These are phyloP conservation scores for Sebastes fasciatus DNA, from an alignment of 2,113 vertebrate genomes.

Conservation along the genomic window DNA sequence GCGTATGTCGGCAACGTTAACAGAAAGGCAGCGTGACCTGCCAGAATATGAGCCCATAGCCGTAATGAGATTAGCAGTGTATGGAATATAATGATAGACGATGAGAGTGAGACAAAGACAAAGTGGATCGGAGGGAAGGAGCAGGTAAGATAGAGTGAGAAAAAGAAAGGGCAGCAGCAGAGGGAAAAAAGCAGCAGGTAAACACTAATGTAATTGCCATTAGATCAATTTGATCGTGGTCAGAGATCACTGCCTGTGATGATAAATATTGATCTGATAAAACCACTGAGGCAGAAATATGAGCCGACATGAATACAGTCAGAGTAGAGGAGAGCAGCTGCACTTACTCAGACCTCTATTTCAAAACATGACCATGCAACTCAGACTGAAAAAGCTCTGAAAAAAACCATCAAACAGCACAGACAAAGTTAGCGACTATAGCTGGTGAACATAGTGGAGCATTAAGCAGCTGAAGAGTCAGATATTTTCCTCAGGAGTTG, in stretches of 20 bases:
- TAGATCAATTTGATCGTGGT: constrained; percentile 66
- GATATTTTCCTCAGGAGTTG: neutral
- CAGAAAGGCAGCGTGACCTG: constrained; percentile 70
- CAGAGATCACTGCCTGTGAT: constrained; percentile 67
- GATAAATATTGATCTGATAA: constrained; percentile 76
- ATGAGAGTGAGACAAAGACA: constrained; percentile 52
- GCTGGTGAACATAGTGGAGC: neutral
- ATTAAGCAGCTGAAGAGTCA: neutral
- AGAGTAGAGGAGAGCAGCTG: constrained; percentile 28
- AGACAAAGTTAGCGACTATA: neutral
- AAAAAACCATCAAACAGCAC: neutral
- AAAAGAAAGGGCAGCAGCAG: neutral
- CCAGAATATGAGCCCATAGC: constrained; percentile 51
- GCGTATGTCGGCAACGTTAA: constrained; percentile 58
- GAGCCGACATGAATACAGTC: constrained; percentile 34
- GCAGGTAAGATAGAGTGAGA: constrained; percentile 13
- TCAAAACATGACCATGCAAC: neutral
- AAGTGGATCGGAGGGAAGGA: constrained; percentile 29
- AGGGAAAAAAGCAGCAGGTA: constrained; percentile 37
- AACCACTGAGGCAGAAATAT: constrained; percentile 60
- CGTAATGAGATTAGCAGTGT: constrained; percentile 56
- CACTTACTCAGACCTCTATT: constrained; percentile 2
- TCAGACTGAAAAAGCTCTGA: neutral
- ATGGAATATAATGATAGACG: constrained; percentile 64
- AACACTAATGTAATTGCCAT: constrained; percentile 65